Percentiles rank a stretch among this genome's conserved stretches.
phyloP scores from a whole-genome alignment of 2,797 vertebrate genomes.

The Hyperoplus lanceolatus region DNA sequence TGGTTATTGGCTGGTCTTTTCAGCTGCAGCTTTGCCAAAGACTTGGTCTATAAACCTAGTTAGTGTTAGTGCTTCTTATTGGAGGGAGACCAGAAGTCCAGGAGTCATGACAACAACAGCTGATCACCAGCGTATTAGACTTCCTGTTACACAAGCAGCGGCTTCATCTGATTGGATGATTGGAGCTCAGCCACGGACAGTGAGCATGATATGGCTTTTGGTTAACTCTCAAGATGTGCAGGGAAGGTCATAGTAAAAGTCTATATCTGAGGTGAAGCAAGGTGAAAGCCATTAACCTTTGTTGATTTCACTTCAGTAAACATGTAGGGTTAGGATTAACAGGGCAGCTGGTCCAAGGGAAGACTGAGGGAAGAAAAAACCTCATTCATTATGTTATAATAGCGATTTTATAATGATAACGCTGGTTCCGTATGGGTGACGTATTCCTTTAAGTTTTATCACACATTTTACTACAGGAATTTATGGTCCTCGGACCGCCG shows the following conservation, averaged over 20 bases:
- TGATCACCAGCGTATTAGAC: constrained; percentile 50
- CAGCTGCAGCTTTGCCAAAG: constrained; percentile 24
- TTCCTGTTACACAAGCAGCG: constrained; percentile 16
- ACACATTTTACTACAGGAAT: too few relatives aligned
- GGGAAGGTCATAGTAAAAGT: constrained; percentile 5
- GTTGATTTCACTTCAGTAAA: not conserved
- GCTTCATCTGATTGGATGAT: constrained; percentile 32
- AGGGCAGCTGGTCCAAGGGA: too few relatives aligned
- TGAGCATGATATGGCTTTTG: not conserved
- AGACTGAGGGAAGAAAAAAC: too few relatives aligned
- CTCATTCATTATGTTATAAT: too few relatives aligned
- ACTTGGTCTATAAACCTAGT: constrained; percentile 59
- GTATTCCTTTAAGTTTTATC: not conserved
- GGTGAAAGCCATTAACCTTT: not conserved
- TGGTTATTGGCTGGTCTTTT: constrained; percentile 31
- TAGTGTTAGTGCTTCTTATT: constrained; percentile 56
- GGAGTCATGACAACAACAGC: constrained; percentile 20
- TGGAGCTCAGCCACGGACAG: not conserved
- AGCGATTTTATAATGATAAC: too few relatives aligned
- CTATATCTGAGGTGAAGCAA: not conserved
- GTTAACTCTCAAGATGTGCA: not conserved
- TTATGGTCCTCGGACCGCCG: too few relatives aligned
- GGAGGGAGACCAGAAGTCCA: constrained; percentile 34
- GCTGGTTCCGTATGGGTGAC: too few relatives aligned
- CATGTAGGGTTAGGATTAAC: not conserved